Evolutionary conservation across 2,113 vertebrate species (phyloP).

Genomic region (Trogon melanurus): DNA sequence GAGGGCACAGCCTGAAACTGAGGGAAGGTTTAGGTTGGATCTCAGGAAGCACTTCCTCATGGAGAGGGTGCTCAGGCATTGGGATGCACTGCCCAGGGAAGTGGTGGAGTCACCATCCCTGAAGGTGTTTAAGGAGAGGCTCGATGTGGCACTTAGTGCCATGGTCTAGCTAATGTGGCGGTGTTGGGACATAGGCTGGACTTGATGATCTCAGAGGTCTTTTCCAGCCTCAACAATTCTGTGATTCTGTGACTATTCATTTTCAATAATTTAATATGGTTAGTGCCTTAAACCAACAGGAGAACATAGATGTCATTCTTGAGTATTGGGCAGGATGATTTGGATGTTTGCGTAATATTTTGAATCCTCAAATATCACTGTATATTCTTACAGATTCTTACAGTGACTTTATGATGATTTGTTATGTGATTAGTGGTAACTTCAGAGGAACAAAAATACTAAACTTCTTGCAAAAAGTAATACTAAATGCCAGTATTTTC

Average conservation of each 20-base stretch:
- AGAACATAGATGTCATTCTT: neutral
- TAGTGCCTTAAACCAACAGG: neutral
- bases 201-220: no score
- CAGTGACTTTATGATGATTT: neutral
- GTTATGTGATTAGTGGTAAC: neutral
- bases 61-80: no score
- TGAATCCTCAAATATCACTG: neutral
- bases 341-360: neutral
- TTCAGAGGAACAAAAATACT: neutral
- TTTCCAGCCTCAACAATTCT: no score
- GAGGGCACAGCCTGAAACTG: no score
- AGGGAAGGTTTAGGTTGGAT: no score
- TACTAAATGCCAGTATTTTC: neutral
- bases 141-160: no score
- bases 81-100: no score
- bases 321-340: neutral
- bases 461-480: constrained; percentile 5
- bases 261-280: neutral
- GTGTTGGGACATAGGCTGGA: no score
- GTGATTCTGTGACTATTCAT: neutral
- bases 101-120: no score
- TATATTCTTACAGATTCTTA: neutral
- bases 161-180: no score
- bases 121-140: no score
- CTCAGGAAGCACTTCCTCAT: no score